Conservation (phyloP, 2,888 invertebrate genomes). For the Stratiomys singularior region DNA sequence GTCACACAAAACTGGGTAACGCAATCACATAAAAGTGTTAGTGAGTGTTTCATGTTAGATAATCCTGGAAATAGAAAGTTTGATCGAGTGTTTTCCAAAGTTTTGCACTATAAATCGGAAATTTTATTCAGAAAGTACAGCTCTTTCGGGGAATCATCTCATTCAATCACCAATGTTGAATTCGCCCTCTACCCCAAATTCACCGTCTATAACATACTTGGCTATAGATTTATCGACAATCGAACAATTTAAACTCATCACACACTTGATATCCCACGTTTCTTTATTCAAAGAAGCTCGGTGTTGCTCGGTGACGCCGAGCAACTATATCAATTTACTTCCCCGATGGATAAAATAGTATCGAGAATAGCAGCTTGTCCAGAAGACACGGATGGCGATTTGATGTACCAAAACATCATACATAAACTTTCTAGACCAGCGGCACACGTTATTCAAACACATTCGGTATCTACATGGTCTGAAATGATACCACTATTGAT, state of each 20-base stretch:
- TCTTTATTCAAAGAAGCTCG: not conserved
- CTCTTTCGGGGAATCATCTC: not conserved
- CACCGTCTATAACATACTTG: too few species aligned
- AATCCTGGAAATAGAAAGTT: not conserved
- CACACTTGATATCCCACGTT: not conserved
- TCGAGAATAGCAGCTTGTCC: not conserved
- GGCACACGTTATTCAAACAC: too few species aligned
- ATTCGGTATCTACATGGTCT: not conserved
- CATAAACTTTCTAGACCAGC: not conserved
- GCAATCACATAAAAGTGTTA: not conserved
- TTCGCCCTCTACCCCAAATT: too few species aligned
- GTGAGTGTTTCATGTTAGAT: not conserved
- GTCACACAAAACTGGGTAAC: not conserved
- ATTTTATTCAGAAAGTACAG: not conserved
- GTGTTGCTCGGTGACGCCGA: not conserved
- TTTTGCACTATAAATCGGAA: not conserved
- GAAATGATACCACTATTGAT: not conserved
- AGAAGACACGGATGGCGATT: not conserved
- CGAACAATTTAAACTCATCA: not conserved
- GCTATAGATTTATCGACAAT: not conserved
- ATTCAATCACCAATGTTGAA: not conserved
- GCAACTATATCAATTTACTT: too few species aligned
- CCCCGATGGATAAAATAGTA: not conserved
- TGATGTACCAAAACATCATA: not conserved
- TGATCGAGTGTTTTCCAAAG: not conserved